Conservation (phyloP, 2,113 vertebrate species). For the Phylloscopus whistleri region DNA sequence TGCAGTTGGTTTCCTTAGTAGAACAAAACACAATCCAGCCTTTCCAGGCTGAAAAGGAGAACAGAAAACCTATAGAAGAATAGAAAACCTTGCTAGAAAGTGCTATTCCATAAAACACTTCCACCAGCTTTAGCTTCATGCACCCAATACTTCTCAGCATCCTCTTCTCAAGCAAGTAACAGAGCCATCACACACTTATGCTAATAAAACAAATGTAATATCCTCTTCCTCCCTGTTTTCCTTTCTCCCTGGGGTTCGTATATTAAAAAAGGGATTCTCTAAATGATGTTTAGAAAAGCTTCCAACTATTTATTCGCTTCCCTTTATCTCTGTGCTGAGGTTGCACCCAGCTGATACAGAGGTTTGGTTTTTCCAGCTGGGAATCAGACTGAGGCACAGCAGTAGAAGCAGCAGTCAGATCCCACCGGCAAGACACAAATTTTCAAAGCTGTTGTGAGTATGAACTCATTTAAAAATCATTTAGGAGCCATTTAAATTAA, state of each 20-base stretch:
- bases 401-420: constrained; percentile 17
- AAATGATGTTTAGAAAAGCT: constrained; percentile 1
- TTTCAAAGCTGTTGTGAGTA: constrained; percentile 48
- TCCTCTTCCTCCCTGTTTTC: neutral
- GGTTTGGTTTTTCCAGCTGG: constrained; percentile 8
- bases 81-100: neutral
- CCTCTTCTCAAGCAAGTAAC: neutral
- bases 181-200: neutral
- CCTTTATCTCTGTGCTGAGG: neutral
- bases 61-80: neutral
- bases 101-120: neutral
- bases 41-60: neutral
- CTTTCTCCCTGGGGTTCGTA: neutral
- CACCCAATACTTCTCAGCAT: neutral
- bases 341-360: neutral
- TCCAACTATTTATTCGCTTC: neutral
- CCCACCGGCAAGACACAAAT: neutral
- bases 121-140: neutral
- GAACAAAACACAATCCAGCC: neutral
- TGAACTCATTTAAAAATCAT: constrained; percentile 52
- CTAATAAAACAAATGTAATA: neutral
- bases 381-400: constrained; percentile 20
- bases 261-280: neutral
- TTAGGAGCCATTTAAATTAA: constrained; percentile 56
- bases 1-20: neutral